Conservation (phyloP, 64 coral and sea anemone genomes). For the Hydrozoanthus tunicans region DNA sequence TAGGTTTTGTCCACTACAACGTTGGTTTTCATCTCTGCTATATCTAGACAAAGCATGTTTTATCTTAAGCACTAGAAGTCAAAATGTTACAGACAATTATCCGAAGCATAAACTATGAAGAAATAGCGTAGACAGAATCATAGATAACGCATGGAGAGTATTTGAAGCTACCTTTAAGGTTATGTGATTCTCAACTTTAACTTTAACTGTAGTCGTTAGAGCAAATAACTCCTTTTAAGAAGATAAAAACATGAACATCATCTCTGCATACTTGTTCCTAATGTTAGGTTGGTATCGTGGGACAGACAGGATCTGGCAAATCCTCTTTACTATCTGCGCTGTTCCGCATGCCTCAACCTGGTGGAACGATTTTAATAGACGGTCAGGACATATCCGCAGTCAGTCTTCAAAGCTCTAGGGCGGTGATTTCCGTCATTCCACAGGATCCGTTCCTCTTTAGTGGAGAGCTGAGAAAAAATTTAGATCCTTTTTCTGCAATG, state of each 20-base stretch:
- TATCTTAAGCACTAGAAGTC: too few relatives aligned
- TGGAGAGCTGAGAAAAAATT: conserved; percentile 53
- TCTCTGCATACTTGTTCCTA: neutral
- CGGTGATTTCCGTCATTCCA: conserved; percentile 52
- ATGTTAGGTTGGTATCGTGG: conserved; percentile 61
- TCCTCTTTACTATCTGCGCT: conserved; percentile 68
- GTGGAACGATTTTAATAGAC: conserved; percentile 41
- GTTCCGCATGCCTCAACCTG: conserved; percentile 70
- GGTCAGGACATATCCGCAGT: conserved; percentile 36
- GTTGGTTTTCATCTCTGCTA: too few relatives aligned
- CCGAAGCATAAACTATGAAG: too few relatives aligned
- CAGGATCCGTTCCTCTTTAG: conserved; percentile 58
- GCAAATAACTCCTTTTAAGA: neutral
- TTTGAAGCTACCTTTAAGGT: too few relatives aligned
- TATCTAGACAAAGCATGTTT: too few relatives aligned
- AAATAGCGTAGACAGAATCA: too few relatives aligned
- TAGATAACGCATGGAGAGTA: too few relatives aligned
- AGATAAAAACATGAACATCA: too few relatives aligned
- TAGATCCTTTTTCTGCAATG: conserved; percentile 50
- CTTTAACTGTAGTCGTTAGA: neutral
- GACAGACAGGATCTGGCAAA: conserved; percentile 78
- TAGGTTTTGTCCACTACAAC: too few relatives aligned
- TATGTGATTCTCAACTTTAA: neutral
- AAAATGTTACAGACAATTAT: too few relatives aligned
- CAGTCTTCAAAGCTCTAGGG: conserved; percentile 35